Evolutionary conservation across 2,113 vertebrate species (phyloP).

Genomic region (Cricetomys ansorgei): DNA sequence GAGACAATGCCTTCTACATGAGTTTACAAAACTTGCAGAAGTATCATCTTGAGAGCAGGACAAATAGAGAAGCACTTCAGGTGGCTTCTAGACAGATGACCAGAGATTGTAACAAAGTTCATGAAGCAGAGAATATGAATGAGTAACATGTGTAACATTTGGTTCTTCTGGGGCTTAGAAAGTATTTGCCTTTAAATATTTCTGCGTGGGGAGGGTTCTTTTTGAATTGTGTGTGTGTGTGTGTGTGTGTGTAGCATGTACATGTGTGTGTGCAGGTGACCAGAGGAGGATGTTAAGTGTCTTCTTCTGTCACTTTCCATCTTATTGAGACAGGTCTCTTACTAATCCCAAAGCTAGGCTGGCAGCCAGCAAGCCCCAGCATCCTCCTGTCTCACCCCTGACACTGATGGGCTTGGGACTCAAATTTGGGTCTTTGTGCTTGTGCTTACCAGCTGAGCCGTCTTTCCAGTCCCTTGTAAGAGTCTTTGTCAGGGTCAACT

Average conservation of each 20-base stretch:
- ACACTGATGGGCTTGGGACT: neutral
- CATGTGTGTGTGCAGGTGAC: neutral
- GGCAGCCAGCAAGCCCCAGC: neutral
- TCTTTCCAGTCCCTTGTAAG: neutral
- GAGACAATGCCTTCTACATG: neutral
- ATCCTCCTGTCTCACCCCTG: too few species aligned
- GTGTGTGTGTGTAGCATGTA: neutral
- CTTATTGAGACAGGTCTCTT: neutral
- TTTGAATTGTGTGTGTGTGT: neutral
- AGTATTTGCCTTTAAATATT: slow-evolving; percentile 66
- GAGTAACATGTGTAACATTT: neutral
- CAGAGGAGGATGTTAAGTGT: neutral
- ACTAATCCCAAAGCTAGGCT: neutral
- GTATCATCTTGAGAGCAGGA: neutral
- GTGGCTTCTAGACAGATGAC: neutral
- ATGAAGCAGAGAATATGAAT: neutral
- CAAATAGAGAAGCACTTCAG: neutral
- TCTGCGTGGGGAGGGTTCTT: neutral
- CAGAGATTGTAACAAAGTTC: slow-evolving; percentile 6
- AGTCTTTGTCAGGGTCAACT: slow-evolving; percentile 61
- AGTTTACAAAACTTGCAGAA: neutral
- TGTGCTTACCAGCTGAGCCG: neutral
- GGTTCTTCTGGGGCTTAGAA: neutral
- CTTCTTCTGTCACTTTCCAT: neutral
- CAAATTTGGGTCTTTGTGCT: neutral